phyloP scores from a whole-genome alignment of 2,888 invertebrate species.

The Iphiclides podalirius region DNA sequence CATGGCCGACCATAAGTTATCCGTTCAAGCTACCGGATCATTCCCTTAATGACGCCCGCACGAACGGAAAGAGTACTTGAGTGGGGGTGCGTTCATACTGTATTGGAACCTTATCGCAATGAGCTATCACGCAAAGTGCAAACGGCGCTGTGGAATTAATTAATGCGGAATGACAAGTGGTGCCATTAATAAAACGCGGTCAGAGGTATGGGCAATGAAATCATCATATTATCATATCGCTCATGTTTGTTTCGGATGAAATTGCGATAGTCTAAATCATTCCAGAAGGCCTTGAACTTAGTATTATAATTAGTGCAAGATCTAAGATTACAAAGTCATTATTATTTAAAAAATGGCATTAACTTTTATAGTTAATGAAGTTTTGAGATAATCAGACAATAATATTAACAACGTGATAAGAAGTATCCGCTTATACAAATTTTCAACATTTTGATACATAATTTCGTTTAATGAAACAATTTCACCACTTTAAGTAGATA shows the following conservation, averaged over 20 bases:
- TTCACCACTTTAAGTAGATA: conserved; percentile 33
- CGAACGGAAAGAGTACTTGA: conserved; percentile 62
- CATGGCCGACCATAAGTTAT: conserved; percentile 75
- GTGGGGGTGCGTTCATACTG: conserved; percentile 52
- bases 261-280: too few species aligned
- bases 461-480: conserved; percentile 22
- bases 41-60: conserved; percentile 68
- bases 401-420: too few species aligned
- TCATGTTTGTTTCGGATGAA: too few species aligned
- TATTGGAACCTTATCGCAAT: conserved; percentile 52
- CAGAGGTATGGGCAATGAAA: conserved; percentile 4
- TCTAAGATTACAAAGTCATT: too few species aligned
- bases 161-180: conserved; percentile 65
- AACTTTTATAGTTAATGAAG: too few species aligned
- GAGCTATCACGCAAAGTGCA: conserved; percentile 39
- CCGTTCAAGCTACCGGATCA: conserved; percentile 70
- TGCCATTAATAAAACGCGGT: conserved; percentile 62
- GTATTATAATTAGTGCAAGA: too few species aligned
- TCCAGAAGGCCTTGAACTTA: too few species aligned
- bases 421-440: too few species aligned
- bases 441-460: too few species aligned
- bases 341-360: too few species aligned
- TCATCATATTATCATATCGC: neutral
- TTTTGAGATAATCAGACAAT: too few species aligned
- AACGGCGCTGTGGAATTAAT: conserved; percentile 69